Base-by-base conservation (phyloP, 2,797 vertebrate species). In the Coreius guichenoti region DNA sequence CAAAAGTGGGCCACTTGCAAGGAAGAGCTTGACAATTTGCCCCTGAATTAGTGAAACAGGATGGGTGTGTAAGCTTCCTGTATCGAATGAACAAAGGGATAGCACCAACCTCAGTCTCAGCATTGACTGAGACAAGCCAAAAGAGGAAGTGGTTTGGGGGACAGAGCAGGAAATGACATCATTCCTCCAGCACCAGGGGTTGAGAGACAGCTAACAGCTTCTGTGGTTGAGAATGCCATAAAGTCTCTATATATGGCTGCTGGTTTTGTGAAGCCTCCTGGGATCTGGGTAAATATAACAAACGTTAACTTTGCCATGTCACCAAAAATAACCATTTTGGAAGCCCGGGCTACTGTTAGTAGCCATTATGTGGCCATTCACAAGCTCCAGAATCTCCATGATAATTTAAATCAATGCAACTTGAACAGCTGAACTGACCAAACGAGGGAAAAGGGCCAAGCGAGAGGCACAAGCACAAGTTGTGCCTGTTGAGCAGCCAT, bases 61-160 rank as follows among this genome's bases (percentile, higher is more conserved):
- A 95, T 94, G 93, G 95, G 94, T 83, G 94, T 92, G 93, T 89
- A 90, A 81, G 83, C 90, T 95, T 96, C 94, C 94, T 94, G 92
- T 80, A 88, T 88, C 89, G 83, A 82, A 79, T 13, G 39, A 92
- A 94, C 91, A 92, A 95, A 94, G 92, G 92, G 86, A 90, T 85
- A 83, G 23, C 91, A 89, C 90, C 82, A 86, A 92, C 89, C 92
- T 93, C 90, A 92, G 85, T 89, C 91, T 90, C 84, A 91, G 86
- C 89, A 74, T 78, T 76, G 78, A 72, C 82, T 39, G 88, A 92
- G 91, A 92, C 87, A 78, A 89, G 83, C 83, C 84, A 84, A 92
- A 93, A 93, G 92, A 93, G 94, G 94, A 96, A 95, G 92, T 88
- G 82, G 89, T 84, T 86, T 80, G 51, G 80, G 65, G 80, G 79